A percentile compares a stretch with the other conserved stretches of the same genome.
Evolutionary conservation across 2,888 invertebrate species (phyloP).

Genomic region (Bellardia pandia): DNA sequence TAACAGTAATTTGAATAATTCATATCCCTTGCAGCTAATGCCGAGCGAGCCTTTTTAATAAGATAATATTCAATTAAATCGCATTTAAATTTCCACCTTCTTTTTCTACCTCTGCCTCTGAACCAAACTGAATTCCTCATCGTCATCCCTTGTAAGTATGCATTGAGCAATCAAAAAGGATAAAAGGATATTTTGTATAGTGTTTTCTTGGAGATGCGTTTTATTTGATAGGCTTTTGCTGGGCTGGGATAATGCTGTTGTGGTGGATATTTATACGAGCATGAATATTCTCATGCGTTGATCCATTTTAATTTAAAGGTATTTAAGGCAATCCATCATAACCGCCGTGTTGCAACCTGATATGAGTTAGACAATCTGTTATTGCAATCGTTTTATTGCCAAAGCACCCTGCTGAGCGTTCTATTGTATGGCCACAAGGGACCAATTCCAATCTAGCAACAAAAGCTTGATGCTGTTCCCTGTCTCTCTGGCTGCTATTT

Average conservation of each 20-base stretch:
- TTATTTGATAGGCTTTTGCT: constrained; percentile 11
- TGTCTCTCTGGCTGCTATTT: constrained; percentile 18
- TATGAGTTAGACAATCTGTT: constrained; percentile 83
- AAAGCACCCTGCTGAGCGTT: constrained; percentile 82
- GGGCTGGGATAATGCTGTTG: background rate
- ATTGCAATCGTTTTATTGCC: constrained; percentile 78
- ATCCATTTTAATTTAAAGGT: constrained; percentile 83
- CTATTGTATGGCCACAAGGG: constrained; percentile 84
- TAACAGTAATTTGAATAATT: constrained; percentile 64
- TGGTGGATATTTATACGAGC: background rate
- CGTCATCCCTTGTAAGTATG: constrained; percentile 61
- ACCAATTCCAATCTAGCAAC: constrained; percentile 82
- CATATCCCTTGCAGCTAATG: constrained; percentile 46
- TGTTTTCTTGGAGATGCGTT: constrained; percentile 33
- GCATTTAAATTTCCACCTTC: constrained; percentile 78
- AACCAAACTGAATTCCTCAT: constrained; percentile 6
- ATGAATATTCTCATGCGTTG: constrained; percentile 76
- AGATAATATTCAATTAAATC: constrained; percentile 79
- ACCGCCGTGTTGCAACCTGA: constrained; percentile 79
- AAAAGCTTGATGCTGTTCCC: constrained; percentile 64
- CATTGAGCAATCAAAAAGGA: constrained; percentile 31
- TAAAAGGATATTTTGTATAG: constrained; percentile 7
- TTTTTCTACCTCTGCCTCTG: background rate
- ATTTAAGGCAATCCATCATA: constrained; percentile 83
- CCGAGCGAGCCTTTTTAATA: constrained; percentile 58